Evolutionary conservation across 2,888 invertebrate genomes (phyloP).

Genomic region (Volucella inanis): DNA sequence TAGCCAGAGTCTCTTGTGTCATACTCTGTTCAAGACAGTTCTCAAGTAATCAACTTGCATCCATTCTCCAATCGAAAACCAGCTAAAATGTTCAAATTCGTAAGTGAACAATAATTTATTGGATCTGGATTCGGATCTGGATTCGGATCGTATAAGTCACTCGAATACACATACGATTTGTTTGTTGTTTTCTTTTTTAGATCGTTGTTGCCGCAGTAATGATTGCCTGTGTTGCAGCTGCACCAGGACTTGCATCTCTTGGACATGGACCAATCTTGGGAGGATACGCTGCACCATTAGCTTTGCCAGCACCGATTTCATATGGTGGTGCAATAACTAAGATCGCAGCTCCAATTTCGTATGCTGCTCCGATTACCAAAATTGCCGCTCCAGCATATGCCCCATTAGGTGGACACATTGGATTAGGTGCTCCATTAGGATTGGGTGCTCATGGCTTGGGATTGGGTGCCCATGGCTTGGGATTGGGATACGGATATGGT

Average conservation of each 20-base stretch:
- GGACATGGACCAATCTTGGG: conserved; percentile 72
- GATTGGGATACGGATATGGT: conserved; percentile 64
- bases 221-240: conserved; percentile 80
- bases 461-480: conserved; percentile 69
- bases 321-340: conserved; percentile 76
- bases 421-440: conserved; percentile 60
- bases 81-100: conserved; percentile 79
- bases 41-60: conserved; percentile 64
- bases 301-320: conserved; percentile 70
- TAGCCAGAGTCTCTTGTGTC: conserved; percentile 52
- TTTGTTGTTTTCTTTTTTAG: conserved; percentile 70
- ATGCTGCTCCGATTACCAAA: conserved; percentile 76
- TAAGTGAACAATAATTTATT: conserved; percentile 76
- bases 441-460: conserved; percentile 71
- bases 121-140: not conserved
- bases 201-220: conserved; percentile 78
- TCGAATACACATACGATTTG: too few species aligned
- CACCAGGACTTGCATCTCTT: conserved; percentile 79
- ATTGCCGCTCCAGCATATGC: conserved; percentile 76
- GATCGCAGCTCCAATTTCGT: conserved; percentile 76
- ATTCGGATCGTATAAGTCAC: not conserved
- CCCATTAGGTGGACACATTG: conserved; percentile 68
- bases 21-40: conserved; percentile 67
- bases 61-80: conserved; percentile 53
- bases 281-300: conserved; percentile 67